phyloP scores from a whole-genome alignment of 2,888 invertebrate genomes.

The Ecdyonurus torrentis region DNA sequence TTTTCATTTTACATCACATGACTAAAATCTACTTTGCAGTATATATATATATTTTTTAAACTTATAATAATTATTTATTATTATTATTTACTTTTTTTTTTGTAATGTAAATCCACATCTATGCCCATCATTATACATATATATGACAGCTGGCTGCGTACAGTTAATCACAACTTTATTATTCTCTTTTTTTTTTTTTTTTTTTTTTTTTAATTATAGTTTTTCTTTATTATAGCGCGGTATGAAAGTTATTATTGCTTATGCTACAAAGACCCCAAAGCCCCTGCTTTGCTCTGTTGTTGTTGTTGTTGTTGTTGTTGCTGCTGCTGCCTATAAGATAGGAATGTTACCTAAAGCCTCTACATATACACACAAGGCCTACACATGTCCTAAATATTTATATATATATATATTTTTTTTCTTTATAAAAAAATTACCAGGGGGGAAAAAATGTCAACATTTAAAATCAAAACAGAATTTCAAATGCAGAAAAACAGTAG shows the following conservation, averaged over 20 bases:
- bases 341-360: background rate
- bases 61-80: too few species aligned
- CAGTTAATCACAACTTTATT: conserved; percentile 2
- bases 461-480: too few species aligned
- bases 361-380: background rate
- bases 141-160: too few species aligned
- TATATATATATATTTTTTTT: too few species aligned
- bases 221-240: background rate
- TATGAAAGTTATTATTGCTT: background rate
- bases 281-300: too few species aligned
- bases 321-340: background rate
- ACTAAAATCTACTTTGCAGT: background rate
- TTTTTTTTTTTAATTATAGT: too few species aligned
- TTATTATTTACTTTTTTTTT: too few species aligned
- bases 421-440: background rate
- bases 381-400: background rate
- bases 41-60: background rate
- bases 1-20: background rate
- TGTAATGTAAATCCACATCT: background rate
- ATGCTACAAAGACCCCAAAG: background rate
- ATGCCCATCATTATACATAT: background rate
- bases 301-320: too few species aligned
- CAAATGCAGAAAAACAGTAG: too few species aligned
- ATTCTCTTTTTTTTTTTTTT: too few species aligned
- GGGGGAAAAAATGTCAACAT: background rate